Evolutionary conservation across 2,888 invertebrate species (phyloP).

Genomic region (Lottia gigantea): DNA sequence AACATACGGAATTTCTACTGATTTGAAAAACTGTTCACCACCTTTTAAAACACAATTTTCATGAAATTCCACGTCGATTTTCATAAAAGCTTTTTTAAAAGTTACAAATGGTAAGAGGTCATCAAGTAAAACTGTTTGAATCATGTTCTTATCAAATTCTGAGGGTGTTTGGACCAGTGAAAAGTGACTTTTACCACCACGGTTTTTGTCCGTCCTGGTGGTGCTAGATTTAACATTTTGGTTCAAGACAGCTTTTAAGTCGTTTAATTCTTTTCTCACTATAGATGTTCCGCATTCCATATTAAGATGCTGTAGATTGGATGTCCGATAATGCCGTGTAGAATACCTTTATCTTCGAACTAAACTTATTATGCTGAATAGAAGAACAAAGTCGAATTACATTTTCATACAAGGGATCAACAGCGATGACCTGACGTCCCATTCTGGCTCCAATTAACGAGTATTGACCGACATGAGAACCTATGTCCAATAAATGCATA

Average conservation of each 20-base stretch:
- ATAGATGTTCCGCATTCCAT: too few species aligned
- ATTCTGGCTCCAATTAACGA: not conserved
- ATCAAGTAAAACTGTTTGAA: not conserved
- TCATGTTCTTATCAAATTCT: not conserved
- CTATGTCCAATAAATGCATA: not conserved
- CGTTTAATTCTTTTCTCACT: too few species aligned
- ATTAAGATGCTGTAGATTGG: too few species aligned
- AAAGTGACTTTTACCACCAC: not conserved
- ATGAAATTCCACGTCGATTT: not conserved
- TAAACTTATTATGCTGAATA: not conserved
- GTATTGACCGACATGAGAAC: not conserved
- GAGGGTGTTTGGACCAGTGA: not conserved
- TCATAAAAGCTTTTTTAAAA: not conserved
- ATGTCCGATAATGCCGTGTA: not conserved
- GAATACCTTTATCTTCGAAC: not conserved
- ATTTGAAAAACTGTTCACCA: not conserved
- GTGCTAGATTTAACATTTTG: too few species aligned
- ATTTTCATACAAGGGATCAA: not conserved
- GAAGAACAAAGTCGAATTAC: not conserved
- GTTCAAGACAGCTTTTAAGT: too few species aligned
- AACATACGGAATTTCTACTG: not conserved
- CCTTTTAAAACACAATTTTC: not conserved
- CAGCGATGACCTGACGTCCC: not conserved
- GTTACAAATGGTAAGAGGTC: not conserved
- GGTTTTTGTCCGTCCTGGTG: too few species aligned